Conservation (phyloP, 2,113 vertebrate species). For the Porphyrio hochstetteri region DNA sequence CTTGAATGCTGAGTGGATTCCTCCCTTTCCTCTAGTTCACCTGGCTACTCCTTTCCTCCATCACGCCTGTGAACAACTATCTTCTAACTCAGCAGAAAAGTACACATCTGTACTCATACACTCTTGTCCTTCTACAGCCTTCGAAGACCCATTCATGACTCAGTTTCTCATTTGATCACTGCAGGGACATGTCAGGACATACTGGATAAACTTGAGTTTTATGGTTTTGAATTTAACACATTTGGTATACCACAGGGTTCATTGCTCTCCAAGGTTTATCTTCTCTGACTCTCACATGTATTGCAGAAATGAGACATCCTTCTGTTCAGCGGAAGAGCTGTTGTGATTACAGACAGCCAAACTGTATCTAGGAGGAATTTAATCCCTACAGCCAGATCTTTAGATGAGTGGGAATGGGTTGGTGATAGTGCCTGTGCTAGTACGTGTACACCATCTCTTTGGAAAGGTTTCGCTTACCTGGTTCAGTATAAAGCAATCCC, state of each 20-base stretch:
- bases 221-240: background rate
- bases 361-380: background rate
- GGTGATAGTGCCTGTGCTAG: background rate
- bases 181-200: background rate
- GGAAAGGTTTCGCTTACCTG: background rate
- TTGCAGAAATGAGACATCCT: background rate
- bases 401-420: background rate
- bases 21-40: background rate
- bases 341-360: background rate
- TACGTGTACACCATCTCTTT: background rate
- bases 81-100: background rate
- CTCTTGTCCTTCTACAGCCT: background rate
- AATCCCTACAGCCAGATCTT: background rate
- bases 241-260: background rate
- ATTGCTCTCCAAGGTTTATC: background rate
- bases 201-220: background rate
- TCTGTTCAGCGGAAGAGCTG: background rate
- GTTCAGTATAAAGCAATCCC: background rate
- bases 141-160: background rate
- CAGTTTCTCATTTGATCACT: background rate
- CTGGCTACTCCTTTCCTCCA: background rate
- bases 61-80: background rate
- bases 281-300: background rate
- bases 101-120: background rate
- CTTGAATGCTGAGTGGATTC: background rate